Base-by-base conservation (phyloP, 2,888 invertebrate genomes). In the Colostygia pectinataria region DNA sequence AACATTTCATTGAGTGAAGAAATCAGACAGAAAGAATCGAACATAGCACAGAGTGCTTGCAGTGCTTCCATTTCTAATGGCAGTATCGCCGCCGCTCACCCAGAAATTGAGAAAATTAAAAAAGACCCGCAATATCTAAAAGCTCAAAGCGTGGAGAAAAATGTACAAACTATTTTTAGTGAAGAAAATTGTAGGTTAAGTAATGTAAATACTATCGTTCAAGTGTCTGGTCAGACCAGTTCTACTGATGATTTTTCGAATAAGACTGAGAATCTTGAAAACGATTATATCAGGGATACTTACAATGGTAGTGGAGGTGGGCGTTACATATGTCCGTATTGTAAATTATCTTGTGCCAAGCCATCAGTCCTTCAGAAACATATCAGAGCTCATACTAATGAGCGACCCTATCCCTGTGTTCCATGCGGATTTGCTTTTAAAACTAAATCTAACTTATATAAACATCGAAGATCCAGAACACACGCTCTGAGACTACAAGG, bases 281-380 rank as follows among this genome's bases (percentile, higher is more conserved):
- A 80, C 75, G 89, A 90, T 83, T 83, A 83, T 84, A 85, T 79
- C 73, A 89, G 77, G 78, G 90, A 89, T 63, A 66, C 79, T 72
- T 81, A 81, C 73, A 87, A 76, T 66, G 82, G 82, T 68, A 81
- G 76, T 68, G 66, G 80, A 65, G 71, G 76, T 55, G 96, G 95
- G 41, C 94, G 95, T 64, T 94, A 97, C 84, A 93, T 95, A 61
- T 98, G 98, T 78, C 94, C 95, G 7, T 97, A 95, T 80, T 98
- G 98, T 91, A 95, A 95, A 80, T 90, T 97, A 77, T 94, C 94
- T 60, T 98, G 97, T 91, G 95, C 97, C 68, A 98, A 98, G 86
- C 97, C 97, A 50, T 97, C 97, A 78, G 97, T 98, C 60, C 92
- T 98, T 58, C 95, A 97, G 82, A 98, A 98, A 91, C 98, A 98